Evolutionary conservation across 2,797 vertebrate species (phyloP).

Genomic region (Gymnoscopelus microlampas): DNA sequence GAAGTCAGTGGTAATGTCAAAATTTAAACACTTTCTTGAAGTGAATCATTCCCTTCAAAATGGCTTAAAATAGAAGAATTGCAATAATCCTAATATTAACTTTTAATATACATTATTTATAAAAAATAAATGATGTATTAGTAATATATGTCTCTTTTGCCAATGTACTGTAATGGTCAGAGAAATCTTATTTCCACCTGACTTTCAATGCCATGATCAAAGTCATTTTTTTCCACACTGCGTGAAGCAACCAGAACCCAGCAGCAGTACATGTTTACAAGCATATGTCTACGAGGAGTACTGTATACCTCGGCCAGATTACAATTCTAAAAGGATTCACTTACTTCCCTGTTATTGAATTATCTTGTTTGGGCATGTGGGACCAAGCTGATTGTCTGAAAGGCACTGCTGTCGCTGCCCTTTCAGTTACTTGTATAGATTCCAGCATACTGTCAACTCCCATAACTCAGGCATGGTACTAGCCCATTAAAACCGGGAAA

Average conservation of each 20-base stretch:
- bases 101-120: no score
- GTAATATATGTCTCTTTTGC: no score
- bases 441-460: slow-evolving; percentile 26
- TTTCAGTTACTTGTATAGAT: slow-evolving; percentile 7
- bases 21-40: no score
- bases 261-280: no score
- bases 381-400: background rate
- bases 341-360: background rate
- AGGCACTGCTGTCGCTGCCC: background rate
- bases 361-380: background rate
- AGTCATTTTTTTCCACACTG: background rate
- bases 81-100: background rate
- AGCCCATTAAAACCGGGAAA: no score
- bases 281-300: no score
- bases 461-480: no score
- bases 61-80: background rate
- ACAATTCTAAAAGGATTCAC: background rate
- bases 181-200: background rate
- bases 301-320: background rate
- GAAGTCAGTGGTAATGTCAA: no score
- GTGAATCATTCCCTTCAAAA: background rate
- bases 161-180: no score
- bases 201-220: background rate
- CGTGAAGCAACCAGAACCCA: background rate
- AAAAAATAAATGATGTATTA: no score